Conservation (phyloP, 2,113 vertebrate genomes). For the Notothenia coriiceps region DNA sequence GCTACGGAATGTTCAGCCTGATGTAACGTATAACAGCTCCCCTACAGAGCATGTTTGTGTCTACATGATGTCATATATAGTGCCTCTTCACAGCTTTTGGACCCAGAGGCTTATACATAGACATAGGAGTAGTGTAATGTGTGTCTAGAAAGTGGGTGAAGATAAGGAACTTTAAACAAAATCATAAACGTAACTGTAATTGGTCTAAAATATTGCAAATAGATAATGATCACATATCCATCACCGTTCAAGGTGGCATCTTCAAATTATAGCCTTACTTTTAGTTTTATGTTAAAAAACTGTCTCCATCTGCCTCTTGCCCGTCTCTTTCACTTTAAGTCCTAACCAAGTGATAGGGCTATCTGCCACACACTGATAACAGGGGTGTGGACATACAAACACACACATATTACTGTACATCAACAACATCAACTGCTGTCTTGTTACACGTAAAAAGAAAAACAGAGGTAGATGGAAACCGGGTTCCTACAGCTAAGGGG, state of each 20-base stretch:
- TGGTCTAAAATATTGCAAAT: too few relatives aligned
- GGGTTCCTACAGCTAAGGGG: too few relatives aligned
- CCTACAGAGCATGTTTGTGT: conserved; percentile 12
- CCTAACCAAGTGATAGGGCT: background rate
- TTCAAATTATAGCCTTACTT: background rate
- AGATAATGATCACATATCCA: too few relatives aligned
- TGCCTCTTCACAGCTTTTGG: background rate
- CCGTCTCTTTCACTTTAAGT: background rate
- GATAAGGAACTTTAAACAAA: too few relatives aligned
- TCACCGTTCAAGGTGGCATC: background rate
- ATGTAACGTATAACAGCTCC: too few relatives aligned
- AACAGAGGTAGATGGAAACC: background rate
- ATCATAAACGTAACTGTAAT: too few relatives aligned
- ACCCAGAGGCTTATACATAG: background rate
- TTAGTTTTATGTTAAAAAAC: background rate
- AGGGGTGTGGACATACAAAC: conserved; percentile 63
- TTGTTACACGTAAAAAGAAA: conserved; percentile 7
- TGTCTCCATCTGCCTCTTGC: background rate
- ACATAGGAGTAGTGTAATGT: too few relatives aligned
- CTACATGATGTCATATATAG: conserved; percentile 2
- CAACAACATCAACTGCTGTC: conserved; percentile 7
- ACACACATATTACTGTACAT: conserved; percentile 27
- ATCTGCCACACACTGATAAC: conserved; percentile 75
- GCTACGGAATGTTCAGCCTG: too few relatives aligned
- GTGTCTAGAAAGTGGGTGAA: too few relatives aligned